Evolutionary conservation across 2,113 vertebrate genomes (phyloP).

Genomic region (Maccullochella peelii): DNA sequence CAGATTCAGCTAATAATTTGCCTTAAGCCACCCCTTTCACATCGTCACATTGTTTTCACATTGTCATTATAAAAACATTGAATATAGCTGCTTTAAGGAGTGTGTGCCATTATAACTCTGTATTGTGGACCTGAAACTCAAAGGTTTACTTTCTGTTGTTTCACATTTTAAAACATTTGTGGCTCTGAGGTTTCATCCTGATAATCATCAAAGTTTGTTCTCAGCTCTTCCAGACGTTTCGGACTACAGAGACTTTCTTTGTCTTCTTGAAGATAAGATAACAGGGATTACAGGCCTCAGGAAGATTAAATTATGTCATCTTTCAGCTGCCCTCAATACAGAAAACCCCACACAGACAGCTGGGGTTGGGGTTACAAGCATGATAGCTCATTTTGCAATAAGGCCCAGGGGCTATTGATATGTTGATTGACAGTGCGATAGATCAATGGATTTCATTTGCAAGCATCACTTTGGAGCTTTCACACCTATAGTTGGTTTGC

Average conservation of each 20-base stretch:
- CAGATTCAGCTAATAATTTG: not conserved
- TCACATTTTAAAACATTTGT: not conserved
- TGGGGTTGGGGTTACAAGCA: no score
- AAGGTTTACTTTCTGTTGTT: not conserved
- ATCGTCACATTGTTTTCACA: no score
- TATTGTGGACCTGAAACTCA: not conserved
- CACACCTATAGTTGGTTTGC: no score
- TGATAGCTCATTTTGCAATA: no score
- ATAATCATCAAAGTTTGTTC: not conserved
- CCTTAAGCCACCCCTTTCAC: not conserved
- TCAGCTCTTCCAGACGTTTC: not conserved
- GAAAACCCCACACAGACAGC: not conserved
- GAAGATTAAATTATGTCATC: slow-evolving; percentile 17
- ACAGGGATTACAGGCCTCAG: slow-evolving; percentile 24
- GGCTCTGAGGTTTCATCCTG: not conserved
- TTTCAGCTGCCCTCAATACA: slow-evolving; percentile 1
- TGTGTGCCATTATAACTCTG: no score
- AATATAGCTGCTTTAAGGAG: no score
- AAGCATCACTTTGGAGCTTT: no score
- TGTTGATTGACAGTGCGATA: no score
- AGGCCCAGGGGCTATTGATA: no score
- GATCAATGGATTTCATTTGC: no score
- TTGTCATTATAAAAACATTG: no score
- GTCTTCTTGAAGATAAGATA: slow-evolving; percentile 26
- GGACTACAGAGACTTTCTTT: not conserved